These are phyloP conservation scores for Oreocharis arfaki DNA, from an alignment of 2,113 vertebrate species.

Conservation along the genomic window DNA sequence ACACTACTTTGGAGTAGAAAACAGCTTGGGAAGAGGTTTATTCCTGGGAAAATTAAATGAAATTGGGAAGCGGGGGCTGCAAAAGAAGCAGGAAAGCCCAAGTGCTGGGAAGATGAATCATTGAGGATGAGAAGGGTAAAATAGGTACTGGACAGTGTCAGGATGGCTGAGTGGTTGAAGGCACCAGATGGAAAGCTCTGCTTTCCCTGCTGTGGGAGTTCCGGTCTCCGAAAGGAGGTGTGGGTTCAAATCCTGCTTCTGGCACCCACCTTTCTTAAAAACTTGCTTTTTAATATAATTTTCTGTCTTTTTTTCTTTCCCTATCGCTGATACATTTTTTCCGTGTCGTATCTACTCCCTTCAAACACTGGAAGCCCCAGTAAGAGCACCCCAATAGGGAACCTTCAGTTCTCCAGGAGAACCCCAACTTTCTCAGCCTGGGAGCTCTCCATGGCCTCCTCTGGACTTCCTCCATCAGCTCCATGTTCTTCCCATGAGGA, in stretches of 20 bases:
- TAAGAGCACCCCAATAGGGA: not conserved
- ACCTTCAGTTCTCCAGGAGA: not conserved
- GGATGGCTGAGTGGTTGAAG: not conserved
- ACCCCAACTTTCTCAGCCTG: not conserved
- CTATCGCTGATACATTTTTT: no score
- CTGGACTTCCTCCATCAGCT: not conserved
- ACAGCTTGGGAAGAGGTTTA: not conserved
- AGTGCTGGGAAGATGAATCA: fast-evolving
- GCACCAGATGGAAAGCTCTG: not conserved
- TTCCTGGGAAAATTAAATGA: not conserved
- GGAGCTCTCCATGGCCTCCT: not conserved
- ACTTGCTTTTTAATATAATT: not conserved
- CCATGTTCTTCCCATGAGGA: not conserved
- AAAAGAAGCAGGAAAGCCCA: no score
- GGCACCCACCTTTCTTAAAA: not conserved
- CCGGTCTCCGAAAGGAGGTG: not conserved
- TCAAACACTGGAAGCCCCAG: not conserved
- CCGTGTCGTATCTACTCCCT: no score
- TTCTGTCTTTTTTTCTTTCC: not conserved
- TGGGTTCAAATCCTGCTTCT: not conserved
- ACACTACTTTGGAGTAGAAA: not conserved
- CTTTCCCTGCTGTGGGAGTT: not conserved
- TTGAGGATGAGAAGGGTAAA: not conserved
- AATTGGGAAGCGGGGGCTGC: no score
- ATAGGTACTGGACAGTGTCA: fast-evolving